phyloP scores from a whole-genome alignment of 2,797 vertebrate genomes.

The Cynopterus sphinx region DNA sequence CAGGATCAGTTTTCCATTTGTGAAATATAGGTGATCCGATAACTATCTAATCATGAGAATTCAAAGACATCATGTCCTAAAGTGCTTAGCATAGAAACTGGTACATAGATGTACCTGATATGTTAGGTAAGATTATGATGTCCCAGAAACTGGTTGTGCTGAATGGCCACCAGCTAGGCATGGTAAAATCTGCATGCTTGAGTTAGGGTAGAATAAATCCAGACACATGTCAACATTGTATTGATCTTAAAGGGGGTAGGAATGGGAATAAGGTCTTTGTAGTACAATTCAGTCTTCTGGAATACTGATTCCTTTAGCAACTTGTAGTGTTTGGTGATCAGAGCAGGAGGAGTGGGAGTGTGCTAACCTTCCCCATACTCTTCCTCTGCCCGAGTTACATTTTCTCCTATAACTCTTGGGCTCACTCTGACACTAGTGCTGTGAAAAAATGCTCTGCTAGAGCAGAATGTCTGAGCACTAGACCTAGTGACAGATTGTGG shows the following conservation, averaged over 20 bases:
- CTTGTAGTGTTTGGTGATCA: neutral
- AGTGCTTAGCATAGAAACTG: neutral
- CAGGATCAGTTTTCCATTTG: neutral
- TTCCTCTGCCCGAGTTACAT: neutral
- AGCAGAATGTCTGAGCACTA: neutral
- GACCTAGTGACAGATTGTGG: conserved; percentile 57
- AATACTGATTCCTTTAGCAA: neutral
- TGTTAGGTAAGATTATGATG: neutral
- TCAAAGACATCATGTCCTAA: neutral
- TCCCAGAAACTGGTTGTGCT: neutral
- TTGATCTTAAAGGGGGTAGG: neutral
- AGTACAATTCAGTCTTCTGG: neutral
- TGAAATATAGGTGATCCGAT: neutral
- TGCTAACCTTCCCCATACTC: neutral
- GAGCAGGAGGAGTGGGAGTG: neutral
- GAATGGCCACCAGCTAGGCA: neutral
- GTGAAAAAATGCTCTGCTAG: neutral
- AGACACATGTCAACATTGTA: neutral
- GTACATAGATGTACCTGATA: neutral
- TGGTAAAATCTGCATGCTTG: neutral
- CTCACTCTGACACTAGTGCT: neutral
- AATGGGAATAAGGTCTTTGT: neutral
- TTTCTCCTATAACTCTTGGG: neutral
- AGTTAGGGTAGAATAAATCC: neutral
- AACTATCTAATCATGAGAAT: neutral